Base-by-base conservation (phyloP, 1,140 invertebrate species). In the Calephelis nemesis region DNA sequence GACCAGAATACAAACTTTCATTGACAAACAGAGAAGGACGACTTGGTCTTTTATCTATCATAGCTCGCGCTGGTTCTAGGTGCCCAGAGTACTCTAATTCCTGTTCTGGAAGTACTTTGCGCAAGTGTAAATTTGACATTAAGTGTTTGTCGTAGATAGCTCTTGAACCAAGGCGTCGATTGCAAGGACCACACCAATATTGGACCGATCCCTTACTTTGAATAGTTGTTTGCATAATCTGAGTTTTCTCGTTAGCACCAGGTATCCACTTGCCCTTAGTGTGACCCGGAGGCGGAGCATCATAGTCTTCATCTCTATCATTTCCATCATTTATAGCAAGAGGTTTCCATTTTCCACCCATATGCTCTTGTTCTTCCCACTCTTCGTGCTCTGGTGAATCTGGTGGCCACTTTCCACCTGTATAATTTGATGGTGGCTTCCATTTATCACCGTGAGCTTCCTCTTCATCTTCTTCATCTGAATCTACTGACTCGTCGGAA, bases 121-220 rank as follows among this genome's bases (percentile, higher is more conserved):
- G 95, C 65, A 94, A 92, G 81, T 97, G 96, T 62, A 96, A 93
- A 80, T 94, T 94, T 19, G 95, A 96, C 79, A 93, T 92, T 62
- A 96, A 84, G 87, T 97, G 96, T 76, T 95, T 94, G 64, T 96
- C 95, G 82, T 96, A 97, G 74, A 96, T 94, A 39, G 93, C 81
- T 81, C 94, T 94, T 12, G 95, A 96, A 9, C 95, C 95, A 9
- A 97, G 92, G 19, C 94, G 93, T 62, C 96, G 92, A 78, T 96
- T 96, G 77, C 96, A 97, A 42, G 95, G 95, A 76, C 94, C 94
- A 84, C 96, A 97, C 95, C 95, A 96, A 88, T 95, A 97, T 73
- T 94, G 93, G 12, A 95, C 90, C 1, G 93, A 92, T 54, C 92
- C 91, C 77, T 91, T 91, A 19, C 77, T 87, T 70, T 91, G 88